Percentiles rank a stretch among this genome's conserved stretches.
These are phyloP conservation scores for Panonychus citri DNA, from an alignment of 1,140 invertebrate genomes.

Conservation along the genomic window DNA sequence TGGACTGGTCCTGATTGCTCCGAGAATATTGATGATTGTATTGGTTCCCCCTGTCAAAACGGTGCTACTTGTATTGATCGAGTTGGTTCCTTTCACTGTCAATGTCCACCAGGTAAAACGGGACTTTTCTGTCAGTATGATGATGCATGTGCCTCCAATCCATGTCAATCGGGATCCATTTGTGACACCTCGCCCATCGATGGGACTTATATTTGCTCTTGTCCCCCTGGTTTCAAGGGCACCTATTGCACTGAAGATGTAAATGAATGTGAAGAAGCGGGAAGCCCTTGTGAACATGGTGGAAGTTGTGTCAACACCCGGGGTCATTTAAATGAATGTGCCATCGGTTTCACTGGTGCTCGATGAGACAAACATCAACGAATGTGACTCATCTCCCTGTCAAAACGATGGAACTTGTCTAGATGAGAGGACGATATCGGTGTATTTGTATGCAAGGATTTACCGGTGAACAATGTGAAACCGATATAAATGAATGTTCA, in stretches of 20 bases:
- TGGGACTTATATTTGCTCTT: slow-evolving; percentile 78
- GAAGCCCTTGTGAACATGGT: slow-evolving; percentile 24
- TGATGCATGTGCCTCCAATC: slow-evolving; percentile 82
- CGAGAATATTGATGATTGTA: slow-evolving; percentile 79
- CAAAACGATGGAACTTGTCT: slow-evolving; percentile 83
- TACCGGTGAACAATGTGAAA: slow-evolving; percentile 9
- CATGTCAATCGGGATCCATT: slow-evolving; percentile 72
- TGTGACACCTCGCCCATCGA: slow-evolving; percentile 89
- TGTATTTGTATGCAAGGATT: slow-evolving; percentile 39
- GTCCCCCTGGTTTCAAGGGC: slow-evolving; percentile 69
- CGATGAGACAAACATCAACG: slow-evolving; percentile 80
- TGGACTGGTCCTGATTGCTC: slow-evolving; percentile 77
- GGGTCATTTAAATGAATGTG: slow-evolving; percentile 79
- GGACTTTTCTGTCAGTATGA: slow-evolving; percentile 79
- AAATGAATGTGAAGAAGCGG: slow-evolving; percentile 73
- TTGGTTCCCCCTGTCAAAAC: slow-evolving; percentile 71
- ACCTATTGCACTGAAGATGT: slow-evolving; percentile 77
- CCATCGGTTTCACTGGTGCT: slow-evolving; percentile 68
- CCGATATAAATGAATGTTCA: slow-evolving; percentile 56
- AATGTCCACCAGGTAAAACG: slow-evolving; percentile 81
- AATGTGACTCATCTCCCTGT: slow-evolving; percentile 70
- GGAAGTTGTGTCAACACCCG: slow-evolving; percentile 65
- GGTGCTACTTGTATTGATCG: slow-evolving; percentile 86
- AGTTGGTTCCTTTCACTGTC: slow-evolving; percentile 79
- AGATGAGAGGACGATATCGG: slow-evolving; percentile 41